These are phyloP conservation scores for Tinea semifulvella DNA, from an alignment of 2,888 invertebrate genomes.

Conservation along the genomic window DNA sequence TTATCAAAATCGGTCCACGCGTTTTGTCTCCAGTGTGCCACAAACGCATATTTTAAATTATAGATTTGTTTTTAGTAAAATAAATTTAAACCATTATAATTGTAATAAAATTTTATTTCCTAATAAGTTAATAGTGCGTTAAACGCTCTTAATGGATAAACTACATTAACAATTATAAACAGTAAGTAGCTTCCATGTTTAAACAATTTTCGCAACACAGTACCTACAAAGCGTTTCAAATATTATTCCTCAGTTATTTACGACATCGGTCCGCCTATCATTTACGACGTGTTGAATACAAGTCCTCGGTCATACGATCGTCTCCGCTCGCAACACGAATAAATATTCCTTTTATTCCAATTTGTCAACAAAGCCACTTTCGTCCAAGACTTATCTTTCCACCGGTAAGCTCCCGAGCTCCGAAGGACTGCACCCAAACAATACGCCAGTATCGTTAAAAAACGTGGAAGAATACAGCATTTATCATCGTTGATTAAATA, in stretches of 20 bases:
- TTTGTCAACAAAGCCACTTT: constrained; percentile 66
- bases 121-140: too few species aligned
- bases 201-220: background rate
- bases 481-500: constrained; percentile 68
- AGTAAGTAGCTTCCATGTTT: too few species aligned
- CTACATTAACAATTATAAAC: too few species aligned
- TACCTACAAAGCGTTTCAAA: background rate
- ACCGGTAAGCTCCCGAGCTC: constrained; percentile 63
- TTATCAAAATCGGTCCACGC: too few species aligned
- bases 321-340: constrained; percentile 44
- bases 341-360: constrained; percentile 67
- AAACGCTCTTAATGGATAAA: too few species aligned
- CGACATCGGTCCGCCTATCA: background rate
- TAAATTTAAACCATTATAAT: too few species aligned
- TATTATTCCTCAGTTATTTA: too few species aligned
- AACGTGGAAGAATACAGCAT: constrained; percentile 64
- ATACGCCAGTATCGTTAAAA: constrained; percentile 61
- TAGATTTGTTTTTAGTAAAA: too few species aligned
- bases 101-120: too few species aligned
- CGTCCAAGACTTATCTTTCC: constrained; percentile 61
- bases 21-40: too few species aligned
- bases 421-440: constrained; percentile 66
- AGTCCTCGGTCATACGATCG: constrained; percentile 16
- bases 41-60: too few species aligned
- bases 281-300: background rate